Evolutionary conservation across 2,113 vertebrate species (phyloP), one percentile per base, ranked within the genome.

Genomic region (Sturnira hondurensis): DNA sequence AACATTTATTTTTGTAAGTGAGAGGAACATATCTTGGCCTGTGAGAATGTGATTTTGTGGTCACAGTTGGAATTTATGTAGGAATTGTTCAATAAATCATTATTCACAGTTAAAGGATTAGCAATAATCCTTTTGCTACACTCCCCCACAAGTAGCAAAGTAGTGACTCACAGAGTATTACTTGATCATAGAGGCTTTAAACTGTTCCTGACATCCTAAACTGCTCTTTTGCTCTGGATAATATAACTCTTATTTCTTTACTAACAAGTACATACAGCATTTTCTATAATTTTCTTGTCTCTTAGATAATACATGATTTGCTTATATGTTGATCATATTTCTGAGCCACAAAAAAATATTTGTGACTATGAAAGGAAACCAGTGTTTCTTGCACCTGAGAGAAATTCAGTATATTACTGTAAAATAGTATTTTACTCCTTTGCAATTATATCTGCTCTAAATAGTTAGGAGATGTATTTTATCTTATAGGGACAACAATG

Each of bases 21-120:
- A 19, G 13, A 67, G 74, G 3, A 80, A 81, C 87, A 8, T 33
- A 22, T 11, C 36, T 80, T 76, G 63, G 73, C 36, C 7, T 26
- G 4, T 0, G 1, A 87, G 11, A 17, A 22, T 89, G 36, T 78
- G 90, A 91, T 92, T 95, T 93, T 96, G 89, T 87, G 68, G 10
- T 50, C 61, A 86, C 61, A 93, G 70, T 91, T 86, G 93, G 33
- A 47, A 7, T 92, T 96, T 71, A 2, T 70, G 0, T 97, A 94
- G 82, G 70, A 97, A 90, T 91, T 97, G 81, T 96, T 97, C 63
- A 95, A 54, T 96, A 97, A 98, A 97, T 70, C 94, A 88, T 97
- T 92, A 86, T 97, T 93, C 71, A 90, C 93, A 89, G 58, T 88
- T 92, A 86, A 45, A 38, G 56, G 89, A 45, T 89, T 61, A 94